Evolutionary conservation across 2,797 vertebrate genomes (phyloP).

Genomic region (Streptopelia turtur): DNA sequence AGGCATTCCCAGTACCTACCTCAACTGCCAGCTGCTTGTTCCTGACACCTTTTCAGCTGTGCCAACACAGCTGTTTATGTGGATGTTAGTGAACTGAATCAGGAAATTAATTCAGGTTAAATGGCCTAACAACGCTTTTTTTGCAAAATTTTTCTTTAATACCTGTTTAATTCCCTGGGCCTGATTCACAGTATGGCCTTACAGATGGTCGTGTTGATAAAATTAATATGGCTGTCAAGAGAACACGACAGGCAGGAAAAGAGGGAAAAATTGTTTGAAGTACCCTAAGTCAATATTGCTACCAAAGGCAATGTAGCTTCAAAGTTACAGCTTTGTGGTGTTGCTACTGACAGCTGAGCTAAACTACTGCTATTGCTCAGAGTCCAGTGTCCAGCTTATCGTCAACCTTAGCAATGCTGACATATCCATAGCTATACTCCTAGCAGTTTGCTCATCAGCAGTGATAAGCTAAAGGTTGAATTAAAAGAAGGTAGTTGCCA

Average conservation of each 20-base stretch:
- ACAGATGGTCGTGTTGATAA: background rate
- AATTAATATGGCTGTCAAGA: background rate
- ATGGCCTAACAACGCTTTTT: background rate
- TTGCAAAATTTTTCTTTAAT: background rate
- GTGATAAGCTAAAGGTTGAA: background rate
- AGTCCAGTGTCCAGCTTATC: background rate
- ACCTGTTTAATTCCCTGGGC: background rate
- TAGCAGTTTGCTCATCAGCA: background rate
- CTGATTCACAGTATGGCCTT: background rate
- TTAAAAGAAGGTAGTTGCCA: background rate
- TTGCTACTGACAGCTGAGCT: background rate
- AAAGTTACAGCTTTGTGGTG: background rate
- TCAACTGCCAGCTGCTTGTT: constrained; percentile 2
- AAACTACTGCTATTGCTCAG: background rate
- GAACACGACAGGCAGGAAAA: background rate
- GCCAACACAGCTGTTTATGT: background rate
- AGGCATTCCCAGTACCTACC: background rate
- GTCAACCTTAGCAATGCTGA: background rate
- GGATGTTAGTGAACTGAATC: background rate
- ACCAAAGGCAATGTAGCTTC: background rate
- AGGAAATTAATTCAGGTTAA: background rate
- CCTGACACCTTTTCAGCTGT: background rate
- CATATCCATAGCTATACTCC: background rate
- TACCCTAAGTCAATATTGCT: background rate
- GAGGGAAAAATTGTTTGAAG: background rate